These are phyloP conservation scores for Sphecodes monilicornis DNA, from an alignment of 2,888 invertebrate genomes.

Conservation along the genomic window DNA sequence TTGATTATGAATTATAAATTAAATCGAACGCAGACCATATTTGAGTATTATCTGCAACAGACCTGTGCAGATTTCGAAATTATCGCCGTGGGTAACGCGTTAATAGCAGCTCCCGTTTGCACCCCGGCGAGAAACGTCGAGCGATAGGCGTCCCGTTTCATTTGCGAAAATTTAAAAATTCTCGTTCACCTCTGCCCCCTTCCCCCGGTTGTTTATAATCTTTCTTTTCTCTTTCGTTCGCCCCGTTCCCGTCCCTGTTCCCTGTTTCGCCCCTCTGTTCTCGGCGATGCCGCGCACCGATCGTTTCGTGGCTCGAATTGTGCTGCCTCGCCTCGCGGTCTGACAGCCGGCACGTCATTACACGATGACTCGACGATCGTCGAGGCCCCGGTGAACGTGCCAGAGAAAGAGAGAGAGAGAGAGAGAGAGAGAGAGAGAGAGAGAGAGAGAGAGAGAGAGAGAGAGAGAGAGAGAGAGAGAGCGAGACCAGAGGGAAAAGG, in stretches of 20 bases:
- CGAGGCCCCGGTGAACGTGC: slow-evolving; percentile 28
- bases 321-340: slow-evolving; percentile 73
- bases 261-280: slow-evolving; percentile 28
- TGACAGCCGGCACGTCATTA: slow-evolving; percentile 83
- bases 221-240: slow-evolving; percentile 3
- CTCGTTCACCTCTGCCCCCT: not conserved
- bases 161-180: not conserved
- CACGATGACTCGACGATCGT: slow-evolving; percentile 82
- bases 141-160: not conserved
- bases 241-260: not conserved
- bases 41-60: not conserved
- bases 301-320: slow-evolving; percentile 75
- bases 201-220: not conserved
- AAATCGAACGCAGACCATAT: not conserved
- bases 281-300: slow-evolving; percentile 61
- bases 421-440: not conserved
- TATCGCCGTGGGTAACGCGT: not conserved
- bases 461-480: slow-evolving; percentile 18
- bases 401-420: slow-evolving; percentile 23
- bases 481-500: slow-evolving; percentile 11
- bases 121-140: not conserved
- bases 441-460: not conserved
- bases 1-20: not conserved
- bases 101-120: not conserved
- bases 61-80: not conserved